Evolutionary conservation across 2,888 invertebrate species (phyloP).

Genomic region (Oscheius onirici): DNA sequence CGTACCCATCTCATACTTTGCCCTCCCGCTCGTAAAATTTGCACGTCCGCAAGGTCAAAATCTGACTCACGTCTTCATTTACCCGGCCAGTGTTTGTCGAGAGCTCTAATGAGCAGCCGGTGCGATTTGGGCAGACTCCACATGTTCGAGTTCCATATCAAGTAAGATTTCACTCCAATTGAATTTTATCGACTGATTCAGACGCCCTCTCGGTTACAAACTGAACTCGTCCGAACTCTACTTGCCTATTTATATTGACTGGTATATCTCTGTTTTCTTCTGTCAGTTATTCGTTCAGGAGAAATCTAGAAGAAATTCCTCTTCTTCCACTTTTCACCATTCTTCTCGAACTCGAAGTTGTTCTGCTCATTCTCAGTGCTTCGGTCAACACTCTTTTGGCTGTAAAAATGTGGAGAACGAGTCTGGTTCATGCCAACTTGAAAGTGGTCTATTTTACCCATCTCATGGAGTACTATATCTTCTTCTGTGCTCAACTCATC

Average conservation of each 20-base stretch:
- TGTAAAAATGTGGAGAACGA: conserved; percentile 22
- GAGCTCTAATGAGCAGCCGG: conserved; percentile 16
- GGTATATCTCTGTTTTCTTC: not conserved
- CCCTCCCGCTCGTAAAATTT: too few species aligned
- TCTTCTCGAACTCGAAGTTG: conserved; percentile 28
- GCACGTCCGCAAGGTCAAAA: too few species aligned
- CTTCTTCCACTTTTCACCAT: conserved; percentile 18
- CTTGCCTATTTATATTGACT: conserved; percentile 24
- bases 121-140: conserved; percentile 18
- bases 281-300: not conserved
- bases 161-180: not conserved
- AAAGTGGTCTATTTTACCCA: conserved; percentile 30
- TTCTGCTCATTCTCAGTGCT: conserved; percentile 22
- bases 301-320: conserved; percentile 17
- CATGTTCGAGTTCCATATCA: conserved; percentile 18
- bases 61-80: too few species aligned
- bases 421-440: conserved; percentile 23
- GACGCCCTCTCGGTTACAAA: not conserved
- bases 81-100: conserved; percentile 9
- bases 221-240: conserved; percentile 14
- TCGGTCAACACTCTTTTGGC: conserved; percentile 24
- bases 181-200: not conserved
- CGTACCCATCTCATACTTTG: too few species aligned
- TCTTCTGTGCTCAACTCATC: conserved; percentile 28
- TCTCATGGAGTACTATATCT: conserved; percentile 29